Evolutionary conservation across 2,113 vertebrate genomes (phyloP).

Genomic region (Macrotis lagotis): DNA sequence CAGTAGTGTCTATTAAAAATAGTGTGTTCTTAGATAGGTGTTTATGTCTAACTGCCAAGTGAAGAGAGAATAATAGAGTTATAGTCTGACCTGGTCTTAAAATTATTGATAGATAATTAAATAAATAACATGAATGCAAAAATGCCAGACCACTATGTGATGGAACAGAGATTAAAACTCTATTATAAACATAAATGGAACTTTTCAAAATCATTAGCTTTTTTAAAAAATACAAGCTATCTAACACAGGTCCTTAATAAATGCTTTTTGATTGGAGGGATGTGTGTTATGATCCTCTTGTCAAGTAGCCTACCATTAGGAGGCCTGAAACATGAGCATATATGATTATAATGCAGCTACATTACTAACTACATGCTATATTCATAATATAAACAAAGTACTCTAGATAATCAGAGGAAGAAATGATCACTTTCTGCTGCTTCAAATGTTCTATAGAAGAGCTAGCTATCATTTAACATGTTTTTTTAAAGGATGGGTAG

Average conservation of each 20-base stretch:
- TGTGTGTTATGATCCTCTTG: background rate
- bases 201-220: slow-evolving; percentile 8
- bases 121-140: background rate
- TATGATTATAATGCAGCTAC: background rate
- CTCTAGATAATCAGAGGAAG: background rate
- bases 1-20: slow-evolving; percentile 9
- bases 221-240: background rate
- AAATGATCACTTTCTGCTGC: background rate
- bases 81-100: slow-evolving; percentile 18
- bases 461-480: background rate
- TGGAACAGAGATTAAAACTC: background rate
- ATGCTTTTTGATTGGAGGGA: background rate
- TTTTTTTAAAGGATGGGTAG: background rate
- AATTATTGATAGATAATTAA: background rate
- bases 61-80: background rate
- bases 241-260: background rate
- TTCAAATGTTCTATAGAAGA: background rate
- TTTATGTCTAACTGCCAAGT: background rate
- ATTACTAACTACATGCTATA: background rate
- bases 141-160: background rate
- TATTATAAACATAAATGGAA: slow-evolving; percentile 6
- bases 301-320: background rate
- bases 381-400: background rate
- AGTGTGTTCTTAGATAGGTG: background rate
- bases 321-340: background rate